Evolutionary conservation across 1,140 invertebrate genomes (phyloP).

Genomic region (Meloidogyne hapla): DNA sequence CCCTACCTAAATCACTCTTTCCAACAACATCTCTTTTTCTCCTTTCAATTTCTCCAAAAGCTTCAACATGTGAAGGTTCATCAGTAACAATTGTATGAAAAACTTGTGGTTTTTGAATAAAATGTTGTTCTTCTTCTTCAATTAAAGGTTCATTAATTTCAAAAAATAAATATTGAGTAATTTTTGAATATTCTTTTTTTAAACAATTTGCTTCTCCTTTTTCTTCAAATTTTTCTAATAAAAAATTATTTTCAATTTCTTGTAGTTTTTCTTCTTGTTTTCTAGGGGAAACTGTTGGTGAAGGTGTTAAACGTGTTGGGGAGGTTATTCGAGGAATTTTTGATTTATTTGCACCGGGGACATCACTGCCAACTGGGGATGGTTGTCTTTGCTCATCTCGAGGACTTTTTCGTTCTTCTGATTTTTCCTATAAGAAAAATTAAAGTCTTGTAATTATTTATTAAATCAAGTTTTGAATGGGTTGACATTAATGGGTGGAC

Average conservation of each 20-base stretch:
- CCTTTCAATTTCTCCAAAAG: background rate
- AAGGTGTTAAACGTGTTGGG: background rate
- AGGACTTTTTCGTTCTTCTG: background rate
- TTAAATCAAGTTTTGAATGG: no score
- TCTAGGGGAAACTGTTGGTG: background rate
- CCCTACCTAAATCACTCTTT: background rate
- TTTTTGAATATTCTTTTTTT: conserved; percentile 4
- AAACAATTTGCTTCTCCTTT: background rate
- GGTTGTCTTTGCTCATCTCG: background rate
- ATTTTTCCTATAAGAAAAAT: no score
- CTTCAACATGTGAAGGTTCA: background rate
- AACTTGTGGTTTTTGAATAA: background rate
- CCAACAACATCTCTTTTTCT: no score
- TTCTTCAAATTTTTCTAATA: background rate
- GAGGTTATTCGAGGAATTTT: conserved; percentile 3
- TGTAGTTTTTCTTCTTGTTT: background rate
- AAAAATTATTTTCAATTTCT: conserved; percentile 1
- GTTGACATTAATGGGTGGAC: no score
- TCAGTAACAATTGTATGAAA: background rate
- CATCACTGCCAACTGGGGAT: conserved; percentile 1
- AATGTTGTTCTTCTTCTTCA: background rate
- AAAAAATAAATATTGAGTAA: background rate
- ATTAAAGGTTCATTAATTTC: background rate
- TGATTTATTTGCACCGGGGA: background rate
- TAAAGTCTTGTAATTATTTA: no score